Evolutionary conservation across 92 coral and sea anemone genomes (phyloP).

Genomic region (Zoanthus sansibaricus): DNA sequence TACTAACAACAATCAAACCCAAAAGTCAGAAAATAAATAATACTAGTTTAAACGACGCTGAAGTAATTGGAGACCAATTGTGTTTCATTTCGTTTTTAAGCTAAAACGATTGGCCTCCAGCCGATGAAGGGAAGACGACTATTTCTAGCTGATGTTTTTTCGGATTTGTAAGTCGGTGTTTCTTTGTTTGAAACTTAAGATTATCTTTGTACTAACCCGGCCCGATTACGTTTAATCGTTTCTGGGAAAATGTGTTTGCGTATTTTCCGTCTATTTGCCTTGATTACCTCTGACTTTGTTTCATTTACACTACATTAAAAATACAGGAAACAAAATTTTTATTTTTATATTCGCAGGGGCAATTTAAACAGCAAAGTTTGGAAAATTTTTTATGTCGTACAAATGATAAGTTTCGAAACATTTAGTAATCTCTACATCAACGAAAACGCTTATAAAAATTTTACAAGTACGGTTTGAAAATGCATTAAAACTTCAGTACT

Average conservation of each 20-base stretch:
- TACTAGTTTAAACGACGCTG: neutral
- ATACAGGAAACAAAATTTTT: neutral
- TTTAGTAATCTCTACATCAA: neutral
- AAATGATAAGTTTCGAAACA: constrained; percentile 19
- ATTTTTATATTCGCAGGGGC: neutral
- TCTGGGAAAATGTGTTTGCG: too few species aligned
- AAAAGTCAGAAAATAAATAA: neutral
- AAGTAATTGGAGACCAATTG: neutral
- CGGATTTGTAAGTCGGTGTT: too few species aligned
- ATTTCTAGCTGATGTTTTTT: too few species aligned
- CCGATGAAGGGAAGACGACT: too few species aligned
- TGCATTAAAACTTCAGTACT: constrained; percentile 6
- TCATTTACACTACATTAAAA: neutral
- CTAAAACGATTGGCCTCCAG: neutral
- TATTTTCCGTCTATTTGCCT: neutral
- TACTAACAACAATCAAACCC: constrained; percentile 1
- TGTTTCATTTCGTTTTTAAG: neutral
- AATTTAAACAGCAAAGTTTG: neutral
- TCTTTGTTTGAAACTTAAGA: too few species aligned
- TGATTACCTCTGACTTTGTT: neutral
- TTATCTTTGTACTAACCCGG: too few species aligned
- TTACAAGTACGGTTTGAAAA: constrained; percentile 12
- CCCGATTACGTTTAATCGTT: too few species aligned
- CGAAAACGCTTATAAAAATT: neutral
- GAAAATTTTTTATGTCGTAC: neutral